Evolutionary conservation across 2,888 invertebrate genomes (phyloP).

Genomic region (Aporophyla nigra): DNA sequence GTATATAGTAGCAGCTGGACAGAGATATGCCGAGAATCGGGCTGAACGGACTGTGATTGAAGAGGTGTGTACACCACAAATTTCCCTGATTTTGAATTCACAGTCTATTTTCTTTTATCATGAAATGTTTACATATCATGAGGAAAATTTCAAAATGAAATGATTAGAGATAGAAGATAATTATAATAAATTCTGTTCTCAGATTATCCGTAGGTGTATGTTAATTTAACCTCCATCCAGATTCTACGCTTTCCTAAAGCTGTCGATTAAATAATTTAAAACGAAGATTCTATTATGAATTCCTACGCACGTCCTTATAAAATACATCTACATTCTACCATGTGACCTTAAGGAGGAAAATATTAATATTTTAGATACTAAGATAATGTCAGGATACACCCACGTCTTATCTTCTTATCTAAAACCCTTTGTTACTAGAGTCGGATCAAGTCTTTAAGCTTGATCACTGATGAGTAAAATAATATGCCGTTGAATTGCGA

Average conservation of each 20-base stretch:
- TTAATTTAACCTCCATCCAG: slow-evolving; percentile 10
- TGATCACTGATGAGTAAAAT: not conserved
- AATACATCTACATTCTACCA: slow-evolving; percentile 9
- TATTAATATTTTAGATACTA: not conserved
- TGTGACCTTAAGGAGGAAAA: slow-evolving; percentile 9
- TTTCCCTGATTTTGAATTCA: too few species aligned
- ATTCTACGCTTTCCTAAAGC: slow-evolving; percentile 12
- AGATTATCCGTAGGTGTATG: not conserved
- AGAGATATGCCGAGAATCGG: too few species aligned
- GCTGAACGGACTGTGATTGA: too few species aligned
- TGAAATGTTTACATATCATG: not conserved
- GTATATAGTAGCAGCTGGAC: too few species aligned
- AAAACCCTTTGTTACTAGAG: not conserved
- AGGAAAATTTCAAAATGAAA: not conserved
- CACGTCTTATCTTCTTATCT: not conserved
- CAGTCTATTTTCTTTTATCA: not conserved
- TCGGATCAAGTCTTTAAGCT: not conserved
- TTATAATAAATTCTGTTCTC: not conserved
- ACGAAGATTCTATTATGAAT: not conserved
- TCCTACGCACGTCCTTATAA: slow-evolving; percentile 6
- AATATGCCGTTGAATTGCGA: not conserved
- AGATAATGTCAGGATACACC: not conserved
- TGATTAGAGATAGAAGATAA: not conserved
- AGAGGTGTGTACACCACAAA: too few species aligned
- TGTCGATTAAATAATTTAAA: slow-evolving; percentile 14